phyloP scores from a whole-genome alignment of 2,113 vertebrate species.

The Equus przewalskii region DNA sequence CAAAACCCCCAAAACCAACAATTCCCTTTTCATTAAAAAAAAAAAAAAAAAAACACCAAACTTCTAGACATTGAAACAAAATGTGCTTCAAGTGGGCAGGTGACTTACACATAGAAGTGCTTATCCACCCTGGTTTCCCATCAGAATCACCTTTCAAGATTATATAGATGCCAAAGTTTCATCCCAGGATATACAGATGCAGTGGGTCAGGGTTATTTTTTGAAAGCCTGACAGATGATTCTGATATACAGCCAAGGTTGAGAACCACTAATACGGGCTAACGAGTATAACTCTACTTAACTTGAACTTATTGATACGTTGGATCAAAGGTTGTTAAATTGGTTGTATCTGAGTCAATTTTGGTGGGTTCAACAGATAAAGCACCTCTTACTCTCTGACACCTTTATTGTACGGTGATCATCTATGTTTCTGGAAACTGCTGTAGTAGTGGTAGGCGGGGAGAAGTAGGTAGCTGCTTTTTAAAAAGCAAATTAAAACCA shows the following conservation, averaged over 20 bases:
- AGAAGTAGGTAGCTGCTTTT: not conserved
- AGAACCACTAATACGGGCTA: not conserved
- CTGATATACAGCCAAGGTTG: not conserved
- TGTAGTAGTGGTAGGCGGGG: not conserved
- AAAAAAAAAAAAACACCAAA: not conserved
- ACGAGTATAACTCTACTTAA: not conserved
- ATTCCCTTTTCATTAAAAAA: not conserved
- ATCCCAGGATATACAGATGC: not conserved
- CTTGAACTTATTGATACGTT: not conserved
- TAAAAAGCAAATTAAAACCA: not conserved
- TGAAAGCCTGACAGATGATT: not conserved
- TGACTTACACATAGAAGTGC: not conserved
- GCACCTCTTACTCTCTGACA: not conserved
- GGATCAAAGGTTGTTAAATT: not conserved
- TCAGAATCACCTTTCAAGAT: not conserved
- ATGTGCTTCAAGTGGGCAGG: not conserved
- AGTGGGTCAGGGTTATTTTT: not conserved
- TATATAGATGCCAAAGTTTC: not conserved
- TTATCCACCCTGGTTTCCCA: not conserved
- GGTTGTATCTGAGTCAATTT: not conserved
- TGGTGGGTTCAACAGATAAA: conserved; percentile 33
- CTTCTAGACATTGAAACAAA: not conserved
- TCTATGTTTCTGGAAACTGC: not conserved
- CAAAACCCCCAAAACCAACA: not conserved
- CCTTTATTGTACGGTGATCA: not conserved